A percentile compares a stretch with the other conserved stretches of the same genome.
phyloP scores from a whole-genome alignment of 2,797 vertebrate species.

The Lophius americanus region DNA sequence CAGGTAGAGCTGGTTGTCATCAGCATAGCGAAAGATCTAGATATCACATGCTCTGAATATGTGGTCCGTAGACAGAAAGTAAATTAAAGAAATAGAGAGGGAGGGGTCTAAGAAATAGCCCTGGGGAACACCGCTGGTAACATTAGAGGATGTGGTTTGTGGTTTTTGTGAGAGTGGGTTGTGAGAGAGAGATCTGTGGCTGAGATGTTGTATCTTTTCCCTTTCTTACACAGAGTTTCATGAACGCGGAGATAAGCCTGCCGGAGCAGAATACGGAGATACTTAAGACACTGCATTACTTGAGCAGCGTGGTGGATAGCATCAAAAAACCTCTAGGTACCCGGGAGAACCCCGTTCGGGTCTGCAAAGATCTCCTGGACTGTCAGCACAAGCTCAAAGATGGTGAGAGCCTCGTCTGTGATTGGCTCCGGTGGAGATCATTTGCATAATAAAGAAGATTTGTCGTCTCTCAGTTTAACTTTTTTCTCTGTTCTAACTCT shows the following conservation, averaged over 20 bases:
- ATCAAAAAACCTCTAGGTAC: constrained; percentile 94
- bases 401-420: constrained; percentile 78
- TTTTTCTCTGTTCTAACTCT: constrained; percentile 6
- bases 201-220: not conserved
- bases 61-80: no score
- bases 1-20: no score
- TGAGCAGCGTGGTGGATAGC: constrained; percentile 89
- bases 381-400: constrained; percentile 88
- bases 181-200: no score
- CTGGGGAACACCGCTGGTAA: no score
- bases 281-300: constrained; percentile 90
- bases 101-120: no score
- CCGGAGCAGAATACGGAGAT: constrained; percentile 88
- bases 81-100: no score
- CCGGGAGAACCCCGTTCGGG: constrained; percentile 91
- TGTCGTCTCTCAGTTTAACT: not conserved
- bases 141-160: no score
- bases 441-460: not conserved
- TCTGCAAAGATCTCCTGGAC: constrained; percentile 94
- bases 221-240: constrained; percentile 86
- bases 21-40: no score
- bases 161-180: no score
- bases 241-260: constrained; percentile 88
- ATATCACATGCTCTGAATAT: no score
- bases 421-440: not conserved